Evolutionary conservation across 1,140 invertebrate genomes (phyloP).

Genomic region (Bilobella aurantiaca): DNA sequence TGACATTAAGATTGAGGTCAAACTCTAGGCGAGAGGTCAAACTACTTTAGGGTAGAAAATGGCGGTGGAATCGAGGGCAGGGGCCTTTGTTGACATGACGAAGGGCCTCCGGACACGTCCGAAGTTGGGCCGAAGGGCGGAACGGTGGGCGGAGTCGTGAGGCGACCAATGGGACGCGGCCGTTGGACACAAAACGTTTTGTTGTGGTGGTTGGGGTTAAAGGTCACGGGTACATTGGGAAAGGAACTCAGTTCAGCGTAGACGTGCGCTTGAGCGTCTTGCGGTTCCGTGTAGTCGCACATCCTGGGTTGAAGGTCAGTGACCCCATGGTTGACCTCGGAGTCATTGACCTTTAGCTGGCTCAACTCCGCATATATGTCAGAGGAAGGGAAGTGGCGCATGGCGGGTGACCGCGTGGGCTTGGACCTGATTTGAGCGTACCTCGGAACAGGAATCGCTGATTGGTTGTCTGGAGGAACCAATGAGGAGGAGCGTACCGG

Average conservation of each 20-base stretch:
- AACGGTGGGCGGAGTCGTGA: slow-evolving; percentile 2
- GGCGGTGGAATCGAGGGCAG: slow-evolving; percentile 24
- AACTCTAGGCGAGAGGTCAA: no score
- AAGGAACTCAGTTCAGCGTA: slow-evolving; percentile 49
- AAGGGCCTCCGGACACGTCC: not conserved
- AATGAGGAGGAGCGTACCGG: slow-evolving; percentile 53
- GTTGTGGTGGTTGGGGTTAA: slow-evolving; percentile 3
- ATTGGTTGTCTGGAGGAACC: slow-evolving; percentile 14
- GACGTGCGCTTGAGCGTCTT: slow-evolving; percentile 51
- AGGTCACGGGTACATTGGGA: no score
- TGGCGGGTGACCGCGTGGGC: slow-evolving; percentile 34
- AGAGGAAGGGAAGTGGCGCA: slow-evolving; percentile 41
- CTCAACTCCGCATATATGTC: slow-evolving; percentile 46
- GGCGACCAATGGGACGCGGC: not conserved
- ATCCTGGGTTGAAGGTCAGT: slow-evolving; percentile 42
- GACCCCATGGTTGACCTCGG: slow-evolving; percentile 38
- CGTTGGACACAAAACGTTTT: not conserved
- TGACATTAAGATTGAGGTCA: no score
- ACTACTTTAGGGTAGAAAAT: slow-evolving; percentile 46
- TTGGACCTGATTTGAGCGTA: slow-evolving; percentile 32
- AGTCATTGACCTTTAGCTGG: slow-evolving; percentile 29
- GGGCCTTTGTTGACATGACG: slow-evolving; percentile 21
- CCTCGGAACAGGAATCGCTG: slow-evolving; percentile 24
- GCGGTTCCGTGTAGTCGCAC: slow-evolving; percentile 60
- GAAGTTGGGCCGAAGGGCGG: not conserved